Evolutionary conservation across 92 coral and sea anemone genomes (phyloP).

Genomic region (Porites evermanni): DNA sequence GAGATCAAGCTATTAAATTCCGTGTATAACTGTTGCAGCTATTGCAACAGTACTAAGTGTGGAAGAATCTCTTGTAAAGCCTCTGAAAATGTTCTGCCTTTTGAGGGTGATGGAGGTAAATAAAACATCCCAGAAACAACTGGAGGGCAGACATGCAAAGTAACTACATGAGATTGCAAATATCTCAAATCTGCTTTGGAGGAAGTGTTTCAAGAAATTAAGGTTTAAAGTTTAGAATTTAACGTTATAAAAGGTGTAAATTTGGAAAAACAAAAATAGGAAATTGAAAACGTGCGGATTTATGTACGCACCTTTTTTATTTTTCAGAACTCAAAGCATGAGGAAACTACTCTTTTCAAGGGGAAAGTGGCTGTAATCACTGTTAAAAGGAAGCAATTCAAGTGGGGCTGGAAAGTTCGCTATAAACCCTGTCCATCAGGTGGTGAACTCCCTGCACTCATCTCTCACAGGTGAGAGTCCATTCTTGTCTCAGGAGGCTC

Average conservation of each 20-base stretch:
- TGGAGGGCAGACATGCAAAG: not conserved
- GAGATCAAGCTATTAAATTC: slow-evolving; percentile 39
- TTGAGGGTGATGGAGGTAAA: slow-evolving; percentile 4
- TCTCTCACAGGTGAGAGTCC: no score
- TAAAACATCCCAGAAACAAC: not conserved
- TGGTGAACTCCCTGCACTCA: no score
- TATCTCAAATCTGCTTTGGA: slow-evolving; percentile 45
- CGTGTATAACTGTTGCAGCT: slow-evolving; percentile 56
- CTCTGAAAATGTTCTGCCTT: not conserved
- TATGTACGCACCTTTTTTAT: not conserved
- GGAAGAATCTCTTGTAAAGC: slow-evolving; percentile 8
- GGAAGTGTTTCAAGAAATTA: slow-evolving; percentile 25
- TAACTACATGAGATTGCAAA: slow-evolving; percentile 29
- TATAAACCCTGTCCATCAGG: no score
- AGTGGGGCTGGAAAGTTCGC: no score
- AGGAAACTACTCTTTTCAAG: no score
- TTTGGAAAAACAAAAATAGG: no score
- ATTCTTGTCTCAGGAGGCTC: no score
- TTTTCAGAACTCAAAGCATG: no score
- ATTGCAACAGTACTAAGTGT: slow-evolving; percentile 48
- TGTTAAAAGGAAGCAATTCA: no score
- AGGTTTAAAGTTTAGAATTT: not conserved
- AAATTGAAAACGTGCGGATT: no score
- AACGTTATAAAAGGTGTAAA: no score
- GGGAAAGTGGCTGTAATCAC: no score